Evolutionary conservation across 2,888 invertebrate genomes (phyloP), one percentile per base, ranked within the genome.

Genomic region (Plebejus melissa): DNA sequence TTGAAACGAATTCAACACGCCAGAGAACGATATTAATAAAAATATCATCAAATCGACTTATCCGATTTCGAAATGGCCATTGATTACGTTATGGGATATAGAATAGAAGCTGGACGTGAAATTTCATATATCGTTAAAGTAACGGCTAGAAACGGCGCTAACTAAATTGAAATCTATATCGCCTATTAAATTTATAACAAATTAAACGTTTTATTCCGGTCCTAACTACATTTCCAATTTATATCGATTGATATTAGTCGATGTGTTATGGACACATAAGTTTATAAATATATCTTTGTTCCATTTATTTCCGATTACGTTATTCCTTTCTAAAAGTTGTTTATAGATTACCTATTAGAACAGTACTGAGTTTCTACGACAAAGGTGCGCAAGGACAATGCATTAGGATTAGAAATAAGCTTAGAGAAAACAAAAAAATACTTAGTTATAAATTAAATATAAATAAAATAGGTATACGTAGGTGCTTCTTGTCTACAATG

Each of bases 131-230:
- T 36, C 32, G 72, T 72, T 72, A 72, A 72, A 72, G 72, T 54
- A 72, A 72, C 72, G 72, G 54, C 72, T 50, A 54, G 46, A 5
- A 72, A 50, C 9, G 72, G 28, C 50, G 50, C 46, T 72, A 72
- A 72, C 72, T 72, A 72, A 72, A 72, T 72, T 72, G 72, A 72
- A 72, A 72, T 72, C 72, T 72, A 72, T 72, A 72, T 72, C 50
- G 72, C 4, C 72, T 32, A 50, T 72, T 50, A 72, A 72, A 72
- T 54, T 72, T 72, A 28, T 50, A 50, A 50, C 50, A 32, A 71
- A 71, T 71, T 71, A 54, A 72, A 72, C 54, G 54, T 50, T 72
- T 72, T 32, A 72, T 32, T 16, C 50, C 28, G 13, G 41, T 72
- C 72, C 54, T 72, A 72, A 54, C 46, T 16, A 32, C 32, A 36